Percentiles rank a stretch among this genome's conserved stretches.
These are phyloP conservation scores for Cheilinus undulatus DNA, from an alignment of 2,113 vertebrate species.

Conservation along the genomic window DNA sequence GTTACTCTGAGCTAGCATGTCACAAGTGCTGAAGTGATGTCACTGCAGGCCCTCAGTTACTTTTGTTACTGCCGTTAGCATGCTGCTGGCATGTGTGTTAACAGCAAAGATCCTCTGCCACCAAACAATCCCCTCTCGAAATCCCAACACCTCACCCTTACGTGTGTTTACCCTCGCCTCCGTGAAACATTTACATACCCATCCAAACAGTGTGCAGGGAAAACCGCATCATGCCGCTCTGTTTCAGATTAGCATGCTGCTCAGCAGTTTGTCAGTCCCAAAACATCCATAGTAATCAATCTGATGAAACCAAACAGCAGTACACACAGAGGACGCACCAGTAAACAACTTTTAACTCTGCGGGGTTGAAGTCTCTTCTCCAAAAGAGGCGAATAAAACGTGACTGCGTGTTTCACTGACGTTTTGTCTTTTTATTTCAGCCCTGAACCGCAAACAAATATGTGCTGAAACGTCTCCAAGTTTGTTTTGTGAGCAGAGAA, in stretches of 20 bases:
- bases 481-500: constrained; percentile 37
- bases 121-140: constrained; percentile 31
- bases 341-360: constrained; percentile 62
- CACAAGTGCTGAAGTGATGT: too few species aligned
- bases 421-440: constrained; percentile 40
- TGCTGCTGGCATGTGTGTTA: not conserved
- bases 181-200: constrained; percentile 74
- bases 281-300: constrained; percentile 67
- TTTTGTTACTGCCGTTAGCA: not conserved
- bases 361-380: constrained; percentile 33
- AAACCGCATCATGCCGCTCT: constrained; percentile 51
- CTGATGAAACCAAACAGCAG: constrained; percentile 55
- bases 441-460: constrained; percentile 30
- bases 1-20: too few species aligned
- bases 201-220: constrained; percentile 63
- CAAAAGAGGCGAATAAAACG: constrained; percentile 18
- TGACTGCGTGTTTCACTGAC: constrained; percentile 30
- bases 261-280: constrained; percentile 35
- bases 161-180: constrained; percentile 64
- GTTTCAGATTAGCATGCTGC: constrained; percentile 58
- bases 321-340: constrained; percentile 33
- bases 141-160: constrained; percentile 66
- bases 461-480: not conserved
- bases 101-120: constrained; percentile 8
- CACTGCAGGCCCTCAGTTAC: too few species aligned